A percentile compares a stretch with the other conserved stretches of the same genome.
Evolutionary conservation across 2,113 vertebrate genomes (phyloP).

Genomic region (Caretta caretta): DNA sequence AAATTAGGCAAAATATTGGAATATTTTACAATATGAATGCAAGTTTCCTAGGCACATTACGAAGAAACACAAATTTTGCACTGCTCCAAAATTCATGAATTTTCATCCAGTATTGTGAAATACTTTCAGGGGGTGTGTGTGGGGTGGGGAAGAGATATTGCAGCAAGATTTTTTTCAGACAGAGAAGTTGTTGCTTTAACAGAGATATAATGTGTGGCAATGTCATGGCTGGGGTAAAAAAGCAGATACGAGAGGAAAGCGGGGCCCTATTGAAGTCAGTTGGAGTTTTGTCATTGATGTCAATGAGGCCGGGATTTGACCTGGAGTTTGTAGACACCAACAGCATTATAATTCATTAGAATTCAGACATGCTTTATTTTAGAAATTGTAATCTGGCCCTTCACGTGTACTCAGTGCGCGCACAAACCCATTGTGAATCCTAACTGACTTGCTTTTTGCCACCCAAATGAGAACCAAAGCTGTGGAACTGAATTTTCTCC

Average conservation of each 20-base stretch:
- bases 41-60: not conserved
- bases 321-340: conserved; percentile 40
- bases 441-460: conserved; percentile 5
- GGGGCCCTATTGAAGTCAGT: conserved; percentile 14
- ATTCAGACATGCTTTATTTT: conserved; percentile 45
- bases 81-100: not conserved
- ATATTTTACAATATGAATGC: not conserved
- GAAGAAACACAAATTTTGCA: not conserved
- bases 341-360: not conserved
- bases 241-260: conserved; percentile 35
- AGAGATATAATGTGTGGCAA: not conserved
- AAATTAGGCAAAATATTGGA: not conserved
- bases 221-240: not conserved
- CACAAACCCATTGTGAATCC: conserved; percentile 21
- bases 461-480: conserved; percentile 31
- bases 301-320: conserved; percentile 45
- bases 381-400: not conserved
- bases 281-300: conserved; percentile 20
- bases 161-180: not conserved
- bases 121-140: not conserved
- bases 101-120: not conserved
- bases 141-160: not conserved
- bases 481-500: conserved; percentile 29
- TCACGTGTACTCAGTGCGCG: not conserved
- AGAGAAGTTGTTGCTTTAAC: not conserved